Conservation (phyloP, 2,113 vertebrate species). For the Nesospiza acunhae region DNA sequence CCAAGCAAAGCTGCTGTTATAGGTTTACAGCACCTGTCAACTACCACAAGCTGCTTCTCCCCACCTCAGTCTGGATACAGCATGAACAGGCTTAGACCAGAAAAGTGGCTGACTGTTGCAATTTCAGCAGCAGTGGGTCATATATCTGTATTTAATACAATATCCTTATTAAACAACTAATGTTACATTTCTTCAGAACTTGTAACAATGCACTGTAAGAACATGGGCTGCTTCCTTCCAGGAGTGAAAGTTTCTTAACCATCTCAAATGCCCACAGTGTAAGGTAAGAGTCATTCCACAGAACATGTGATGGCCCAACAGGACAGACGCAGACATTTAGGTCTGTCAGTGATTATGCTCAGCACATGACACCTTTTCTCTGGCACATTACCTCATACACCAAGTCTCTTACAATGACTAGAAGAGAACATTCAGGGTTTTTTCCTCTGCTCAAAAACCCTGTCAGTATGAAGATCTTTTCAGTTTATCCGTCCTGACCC, state of each 20-base stretch:
- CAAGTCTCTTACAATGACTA: neutral
- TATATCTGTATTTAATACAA: neutral
- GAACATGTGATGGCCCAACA: neutral
- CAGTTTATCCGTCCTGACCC: neutral
- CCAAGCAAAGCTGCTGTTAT: neutral
- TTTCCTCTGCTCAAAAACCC: rapidly evolving
- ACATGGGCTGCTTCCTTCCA: rapidly evolving
- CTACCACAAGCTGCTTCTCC: neutral
- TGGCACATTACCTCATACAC: neutral
- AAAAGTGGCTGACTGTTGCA: neutral
- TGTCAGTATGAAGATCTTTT: neutral
- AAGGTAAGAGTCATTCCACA: neutral
- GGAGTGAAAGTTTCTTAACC: neutral
- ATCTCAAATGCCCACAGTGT: neutral
- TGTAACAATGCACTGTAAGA: neutral
- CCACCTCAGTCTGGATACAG: neutral
- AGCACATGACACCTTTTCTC: neutral
- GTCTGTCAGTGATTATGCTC: neutral
- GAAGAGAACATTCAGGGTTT: neutral
- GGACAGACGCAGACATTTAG: neutral
- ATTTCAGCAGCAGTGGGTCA: neutral
- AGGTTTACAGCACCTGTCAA: neutral
- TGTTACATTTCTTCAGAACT: neutral
- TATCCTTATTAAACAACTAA: neutral
- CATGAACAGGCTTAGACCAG: neutral